Conservation (phyloP, 2,113 vertebrate genomes). For the Gopherus evgoodei region DNA sequence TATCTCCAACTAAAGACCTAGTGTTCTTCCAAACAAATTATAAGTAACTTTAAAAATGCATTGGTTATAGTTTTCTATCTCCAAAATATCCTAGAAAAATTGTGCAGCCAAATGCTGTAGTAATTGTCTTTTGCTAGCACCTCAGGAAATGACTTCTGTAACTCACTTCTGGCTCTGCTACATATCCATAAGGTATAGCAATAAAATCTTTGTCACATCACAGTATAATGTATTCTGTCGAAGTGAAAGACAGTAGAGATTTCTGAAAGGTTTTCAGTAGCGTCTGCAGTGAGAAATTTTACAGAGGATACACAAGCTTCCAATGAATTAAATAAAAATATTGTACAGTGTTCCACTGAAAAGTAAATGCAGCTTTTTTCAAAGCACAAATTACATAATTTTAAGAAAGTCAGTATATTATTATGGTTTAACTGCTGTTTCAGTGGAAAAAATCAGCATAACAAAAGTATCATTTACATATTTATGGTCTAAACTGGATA, state of each 20-base stretch:
- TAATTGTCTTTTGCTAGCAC: not conserved
- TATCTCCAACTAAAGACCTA: not conserved
- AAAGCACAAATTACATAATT: not conserved
- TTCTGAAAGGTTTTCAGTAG: slow-evolving; percentile 1
- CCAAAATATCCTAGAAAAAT: not conserved
- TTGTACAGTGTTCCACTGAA: not conserved
- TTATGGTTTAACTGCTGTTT: slow-evolving; percentile 5
- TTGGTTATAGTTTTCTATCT: not conserved
- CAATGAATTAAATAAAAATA: not conserved
- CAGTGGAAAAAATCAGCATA: not conserved
- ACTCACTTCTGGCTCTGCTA: not conserved
- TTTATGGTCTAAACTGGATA: not conserved
- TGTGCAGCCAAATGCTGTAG: not conserved
- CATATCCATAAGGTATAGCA: not conserved
- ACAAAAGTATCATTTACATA: not conserved
- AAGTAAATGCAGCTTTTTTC: not conserved
- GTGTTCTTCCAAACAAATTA: not conserved
- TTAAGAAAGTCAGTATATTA: not conserved
- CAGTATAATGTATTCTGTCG: not conserved
- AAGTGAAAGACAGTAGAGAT: not conserved
- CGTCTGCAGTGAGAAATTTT: not conserved
- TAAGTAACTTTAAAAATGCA: not conserved
- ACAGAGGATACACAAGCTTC: not conserved
- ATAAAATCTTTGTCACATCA: not conserved
- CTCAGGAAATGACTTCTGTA: not conserved